Evolutionary conservation across 2,888 invertebrate genomes (phyloP), one percentile per base, ranked within the genome.

Genomic region (Heteromurus nitidus): DNA sequence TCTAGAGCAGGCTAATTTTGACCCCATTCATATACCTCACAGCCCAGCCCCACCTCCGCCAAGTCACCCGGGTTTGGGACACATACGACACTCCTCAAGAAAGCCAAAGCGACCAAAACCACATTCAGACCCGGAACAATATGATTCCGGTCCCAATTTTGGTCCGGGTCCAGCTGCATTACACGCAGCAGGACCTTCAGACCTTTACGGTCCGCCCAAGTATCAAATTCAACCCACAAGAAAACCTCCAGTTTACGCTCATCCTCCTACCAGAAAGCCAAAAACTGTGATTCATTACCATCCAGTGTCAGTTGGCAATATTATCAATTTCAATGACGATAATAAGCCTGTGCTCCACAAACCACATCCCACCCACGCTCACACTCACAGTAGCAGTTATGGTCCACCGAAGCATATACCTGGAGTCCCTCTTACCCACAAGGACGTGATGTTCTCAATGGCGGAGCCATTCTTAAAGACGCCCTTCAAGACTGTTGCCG

Each of bases 201-300:
- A 55, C 20, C 55, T 11, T 47, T 16, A 22, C 24, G 24, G 16
- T 24, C 55, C n/a, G n/a, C n/a, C n/a, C n/a, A n/a, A n/a, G n/a
- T n/a, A n/a, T n/a, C n/a, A n/a, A n/a, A 65, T 22, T 20, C 20
- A 11, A 9, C 9, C 53, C 9, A n/a, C 53, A 22, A 9, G 30
- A 18, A 28, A n/a, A n/a, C n/a, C 22, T 26, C 65, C 36, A 65
- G 11, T 7, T 2, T 36, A 50, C 42, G 20, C 20, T 18, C 68
- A 22, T 62, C 47, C 58, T 3, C 44, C 44, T 50, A 16, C 68
- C 53, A 67, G 62, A 13, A 68, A 75, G 30, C 75, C 75, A 18
- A 84, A 84, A 70, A 77, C 82, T 5, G 55, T 82, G 1, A 74
- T 84, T 65, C 84, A 84, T 55, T 82, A 74, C 24, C 84, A 84